Evolutionary conservation across 2,888 invertebrate species (phyloP).

Genomic region (Drosophila meridiana): DNA sequence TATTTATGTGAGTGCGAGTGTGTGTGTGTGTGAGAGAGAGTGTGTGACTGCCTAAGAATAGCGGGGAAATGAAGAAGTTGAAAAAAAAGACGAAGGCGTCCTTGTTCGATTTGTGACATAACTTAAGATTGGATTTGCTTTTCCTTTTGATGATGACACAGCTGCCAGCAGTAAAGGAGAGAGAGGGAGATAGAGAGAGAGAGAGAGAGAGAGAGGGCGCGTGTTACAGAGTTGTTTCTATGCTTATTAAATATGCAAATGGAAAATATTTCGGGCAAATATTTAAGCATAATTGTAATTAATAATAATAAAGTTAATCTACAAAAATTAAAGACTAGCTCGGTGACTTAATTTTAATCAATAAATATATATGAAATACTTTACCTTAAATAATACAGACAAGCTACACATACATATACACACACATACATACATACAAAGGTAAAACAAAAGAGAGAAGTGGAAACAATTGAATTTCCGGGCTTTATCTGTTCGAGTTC

Average conservation of each 20-base stretch:
- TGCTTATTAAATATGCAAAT: neutral
- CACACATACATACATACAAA: neutral
- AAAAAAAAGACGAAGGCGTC: neutral
- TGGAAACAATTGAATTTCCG: constrained; percentile 10
- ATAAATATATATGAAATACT: neutral
- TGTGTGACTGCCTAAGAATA: constrained; percentile 8
- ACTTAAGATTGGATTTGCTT: constrained; percentile 1
- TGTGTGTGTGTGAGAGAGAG: neutral
- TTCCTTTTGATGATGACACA: constrained; percentile 11
- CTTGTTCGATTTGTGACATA: constrained; percentile 20
- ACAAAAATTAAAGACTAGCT: neutral
- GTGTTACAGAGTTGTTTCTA: neutral
- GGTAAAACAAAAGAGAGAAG: neutral
- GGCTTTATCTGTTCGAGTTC: neutral
- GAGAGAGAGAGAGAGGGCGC: neutral
- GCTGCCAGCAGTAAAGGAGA: constrained; percentile 8
- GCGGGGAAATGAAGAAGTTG: neutral
- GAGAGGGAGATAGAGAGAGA: neutral
- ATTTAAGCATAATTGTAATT: neutral
- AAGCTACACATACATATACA: neutral
- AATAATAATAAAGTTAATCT: neutral
- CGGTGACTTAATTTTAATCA: no score
- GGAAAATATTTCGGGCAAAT: neutral
- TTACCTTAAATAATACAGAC: neutral
- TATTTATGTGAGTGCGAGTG: neutral